Conservation (phyloP, 1,140 invertebrate species). For the Ladona fulva region DNA sequence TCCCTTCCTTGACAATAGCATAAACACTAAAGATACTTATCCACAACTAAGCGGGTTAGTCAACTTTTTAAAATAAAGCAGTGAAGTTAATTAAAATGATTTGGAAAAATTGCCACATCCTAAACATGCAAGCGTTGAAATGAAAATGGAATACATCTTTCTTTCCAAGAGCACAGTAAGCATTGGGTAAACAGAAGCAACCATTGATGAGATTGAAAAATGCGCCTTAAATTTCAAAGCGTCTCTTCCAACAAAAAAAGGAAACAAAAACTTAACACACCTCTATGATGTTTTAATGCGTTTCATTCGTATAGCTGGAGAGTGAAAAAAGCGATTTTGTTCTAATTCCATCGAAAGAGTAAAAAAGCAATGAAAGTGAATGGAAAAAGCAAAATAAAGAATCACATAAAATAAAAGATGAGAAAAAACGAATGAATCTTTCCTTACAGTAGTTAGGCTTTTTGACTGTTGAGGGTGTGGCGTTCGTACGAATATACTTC, state of each 20-base stretch:
- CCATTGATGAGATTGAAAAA: neutral
- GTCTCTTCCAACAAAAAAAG: neutral
- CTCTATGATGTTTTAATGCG: neutral
- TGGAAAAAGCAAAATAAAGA: slow-evolving; percentile 3
- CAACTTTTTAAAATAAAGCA: neutral
- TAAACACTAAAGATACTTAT: too few relatives aligned
- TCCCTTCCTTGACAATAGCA: too few relatives aligned
- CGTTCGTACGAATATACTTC: neutral
- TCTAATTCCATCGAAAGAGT: neutral
- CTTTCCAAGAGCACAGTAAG: neutral
- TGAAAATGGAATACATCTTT: neutral
- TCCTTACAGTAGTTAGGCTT: slow-evolving; percentile 9
- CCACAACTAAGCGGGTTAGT: neutral
- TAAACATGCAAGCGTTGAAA: slow-evolving; percentile 3
- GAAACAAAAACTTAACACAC: neutral
- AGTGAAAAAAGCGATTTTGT: neutral
- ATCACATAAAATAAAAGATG: slow-evolving; percentile 7
- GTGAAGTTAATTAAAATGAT: neutral
- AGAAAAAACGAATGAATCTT: slow-evolving; percentile 7
- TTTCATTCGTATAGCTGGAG: neutral
- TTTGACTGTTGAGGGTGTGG: neutral
- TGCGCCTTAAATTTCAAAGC: neutral
- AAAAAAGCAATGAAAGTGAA: neutral
- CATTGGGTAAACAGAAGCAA: neutral
- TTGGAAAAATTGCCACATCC: neutral